Evolutionary conservation across 1,140 invertebrate genomes (phyloP).

Genomic region (Pissodes strobi): DNA sequence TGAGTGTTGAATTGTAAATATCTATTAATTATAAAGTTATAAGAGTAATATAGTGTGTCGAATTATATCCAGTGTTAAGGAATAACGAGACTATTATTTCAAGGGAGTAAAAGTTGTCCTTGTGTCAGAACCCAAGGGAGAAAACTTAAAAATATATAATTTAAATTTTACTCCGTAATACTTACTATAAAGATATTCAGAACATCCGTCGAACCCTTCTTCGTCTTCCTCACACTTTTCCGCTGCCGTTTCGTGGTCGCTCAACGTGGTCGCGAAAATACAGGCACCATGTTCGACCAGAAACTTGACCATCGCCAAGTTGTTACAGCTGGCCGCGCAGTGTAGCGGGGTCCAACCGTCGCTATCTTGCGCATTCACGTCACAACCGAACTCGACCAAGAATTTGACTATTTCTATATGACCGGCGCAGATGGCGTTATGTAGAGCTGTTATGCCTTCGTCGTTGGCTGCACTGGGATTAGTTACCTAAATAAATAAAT

Average conservation of each 20-base stretch:
- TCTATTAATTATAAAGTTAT: too few relatives aligned
- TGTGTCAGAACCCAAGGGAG: too few relatives aligned
- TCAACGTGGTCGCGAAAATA: constrained; percentile 96
- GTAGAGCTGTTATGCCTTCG: constrained; percentile 97
- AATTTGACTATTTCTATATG: constrained; percentile 98
- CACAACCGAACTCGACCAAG: constrained; percentile 95
- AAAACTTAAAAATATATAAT: constrained; percentile 1
- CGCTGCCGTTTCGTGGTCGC: constrained; percentile 96
- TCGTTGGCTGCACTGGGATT: constrained; percentile 95
- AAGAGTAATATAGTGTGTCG: too few relatives aligned
- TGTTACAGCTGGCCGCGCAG: constrained; percentile 99
- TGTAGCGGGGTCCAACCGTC: constrained; percentile 99
- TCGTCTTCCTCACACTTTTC: constrained; percentile 99
- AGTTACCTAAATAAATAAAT: constrained; percentile 49
- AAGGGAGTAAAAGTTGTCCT: constrained; percentile 22
- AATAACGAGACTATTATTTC: too few relatives aligned
- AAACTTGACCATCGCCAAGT: constrained; percentile 97
- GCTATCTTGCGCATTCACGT: constrained; percentile 98
- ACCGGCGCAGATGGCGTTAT: constrained; percentile 99
- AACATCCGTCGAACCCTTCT: constrained; percentile 96
- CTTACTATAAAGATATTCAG: constrained; percentile 96
- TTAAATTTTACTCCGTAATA: constrained; percentile 9
- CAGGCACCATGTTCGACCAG: constrained; percentile 98
- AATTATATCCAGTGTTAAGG: too few relatives aligned
- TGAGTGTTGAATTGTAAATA: too few relatives aligned